phyloP scores from a whole-genome alignment of 2,113 vertebrate genomes.

The Gallinago paraguaiae region DNA sequence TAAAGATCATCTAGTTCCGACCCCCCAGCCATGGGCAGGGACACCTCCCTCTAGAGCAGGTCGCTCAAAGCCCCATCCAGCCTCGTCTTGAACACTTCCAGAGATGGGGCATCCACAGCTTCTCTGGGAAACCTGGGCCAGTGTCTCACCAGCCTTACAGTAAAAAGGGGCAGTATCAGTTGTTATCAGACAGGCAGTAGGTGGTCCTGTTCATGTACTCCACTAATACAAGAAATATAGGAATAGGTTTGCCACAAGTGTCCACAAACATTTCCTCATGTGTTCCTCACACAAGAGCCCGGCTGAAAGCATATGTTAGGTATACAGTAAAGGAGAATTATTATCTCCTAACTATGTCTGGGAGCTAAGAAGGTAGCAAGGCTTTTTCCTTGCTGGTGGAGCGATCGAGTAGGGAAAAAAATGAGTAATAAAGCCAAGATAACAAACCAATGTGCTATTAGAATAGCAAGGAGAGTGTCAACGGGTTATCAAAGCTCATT shows the following conservation, averaged over 20 bases:
- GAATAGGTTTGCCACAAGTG: background rate
- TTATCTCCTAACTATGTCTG: background rate
- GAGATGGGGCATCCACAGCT: too few relatives aligned
- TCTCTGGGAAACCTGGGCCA: too few relatives aligned
- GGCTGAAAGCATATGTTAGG: background rate
- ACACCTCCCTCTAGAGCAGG: too few relatives aligned
- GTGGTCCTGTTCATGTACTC: background rate
- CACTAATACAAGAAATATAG: background rate
- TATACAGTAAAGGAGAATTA: background rate
- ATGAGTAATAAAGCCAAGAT: background rate
- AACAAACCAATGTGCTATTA: background rate
- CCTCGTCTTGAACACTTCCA: too few relatives aligned
- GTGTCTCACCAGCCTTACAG: too few relatives aligned
- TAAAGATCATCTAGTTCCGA: too few relatives aligned
- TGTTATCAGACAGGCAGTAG: background rate
- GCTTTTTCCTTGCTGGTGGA: background rate
- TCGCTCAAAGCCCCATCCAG: too few relatives aligned
- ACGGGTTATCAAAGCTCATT: background rate
- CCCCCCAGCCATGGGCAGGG: too few relatives aligned
- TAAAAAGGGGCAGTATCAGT: background rate
- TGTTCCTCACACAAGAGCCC: background rate
- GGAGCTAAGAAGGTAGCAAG: background rate
- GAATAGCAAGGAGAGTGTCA: background rate
- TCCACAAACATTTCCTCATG: background rate
- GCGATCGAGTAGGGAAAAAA: background rate